Evolutionary conservation across 37 sponge, comb jelly and placozoan genomes (phyloP).

Genomic region (Haliclona indistincta): DNA sequence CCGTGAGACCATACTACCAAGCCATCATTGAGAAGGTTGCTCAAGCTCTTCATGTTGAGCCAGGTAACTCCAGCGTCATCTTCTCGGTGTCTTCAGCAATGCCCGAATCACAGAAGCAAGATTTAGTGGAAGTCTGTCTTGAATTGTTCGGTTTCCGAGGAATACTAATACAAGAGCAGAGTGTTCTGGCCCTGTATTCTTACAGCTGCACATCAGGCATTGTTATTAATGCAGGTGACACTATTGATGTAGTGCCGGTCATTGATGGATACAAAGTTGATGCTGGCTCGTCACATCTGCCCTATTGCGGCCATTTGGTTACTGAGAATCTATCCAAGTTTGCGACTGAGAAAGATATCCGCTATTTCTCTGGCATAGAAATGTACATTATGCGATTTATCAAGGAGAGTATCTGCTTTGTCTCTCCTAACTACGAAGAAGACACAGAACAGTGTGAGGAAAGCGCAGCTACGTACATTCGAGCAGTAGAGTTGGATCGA

Average conservation of each 20-base stretch:
- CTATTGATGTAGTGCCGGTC: slow-evolving; percentile 71
- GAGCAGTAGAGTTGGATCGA: slow-evolving; percentile 57
- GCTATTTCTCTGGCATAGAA: slow-evolving; percentile 85
- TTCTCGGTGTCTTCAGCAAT: slow-evolving; percentile 46
- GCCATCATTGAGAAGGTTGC: slow-evolving; percentile 25
- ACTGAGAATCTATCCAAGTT: slow-evolving; percentile 69
- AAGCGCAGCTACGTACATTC: slow-evolving; percentile 31
- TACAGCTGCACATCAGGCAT: slow-evolving; percentile 78
- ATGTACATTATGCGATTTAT: slow-evolving; percentile 66
- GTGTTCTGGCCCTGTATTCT: slow-evolving; percentile 69
- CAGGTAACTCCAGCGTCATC: slow-evolving; percentile 20
- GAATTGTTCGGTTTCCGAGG: slow-evolving; percentile 34
- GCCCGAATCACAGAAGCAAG: slow-evolving; percentile 40
- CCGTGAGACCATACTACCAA: background rate
- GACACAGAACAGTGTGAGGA: slow-evolving; percentile 31
- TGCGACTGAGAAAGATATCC: slow-evolving; percentile 52
- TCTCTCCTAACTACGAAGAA: slow-evolving; percentile 52
- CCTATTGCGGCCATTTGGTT: slow-evolving; percentile 70
- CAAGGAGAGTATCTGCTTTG: slow-evolving; percentile 72
- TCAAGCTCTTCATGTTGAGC: slow-evolving; percentile 24
- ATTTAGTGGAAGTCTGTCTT: slow-evolving; percentile 44
- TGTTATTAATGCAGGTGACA: slow-evolving; percentile 79
- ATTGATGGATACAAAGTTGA: slow-evolving; percentile 73
- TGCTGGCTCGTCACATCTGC: slow-evolving; percentile 44
- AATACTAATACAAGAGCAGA: slow-evolving; percentile 72